These are phyloP conservation scores for Saguinus oedipus DNA, from an alignment of 2,797 vertebrate species.

Conservation along the genomic window DNA sequence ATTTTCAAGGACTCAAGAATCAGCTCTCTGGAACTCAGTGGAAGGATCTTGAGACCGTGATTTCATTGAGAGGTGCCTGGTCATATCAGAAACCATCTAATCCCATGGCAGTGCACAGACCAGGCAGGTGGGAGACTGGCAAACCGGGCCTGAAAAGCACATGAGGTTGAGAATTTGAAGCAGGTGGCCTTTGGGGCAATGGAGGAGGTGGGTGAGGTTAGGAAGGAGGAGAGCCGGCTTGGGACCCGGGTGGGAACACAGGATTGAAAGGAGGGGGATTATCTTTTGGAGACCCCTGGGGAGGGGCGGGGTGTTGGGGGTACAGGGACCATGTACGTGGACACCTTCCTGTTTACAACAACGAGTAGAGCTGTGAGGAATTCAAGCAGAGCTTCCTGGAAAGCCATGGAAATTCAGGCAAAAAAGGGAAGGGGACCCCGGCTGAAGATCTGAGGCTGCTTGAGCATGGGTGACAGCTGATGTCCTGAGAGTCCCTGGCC, in stretches of 20 bases:
- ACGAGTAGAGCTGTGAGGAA: neutral
- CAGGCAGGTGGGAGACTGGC: neutral
- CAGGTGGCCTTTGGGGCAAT: fast-evolving
- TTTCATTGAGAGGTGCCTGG: neutral
- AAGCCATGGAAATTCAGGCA: neutral
- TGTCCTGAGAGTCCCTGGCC: neutral
- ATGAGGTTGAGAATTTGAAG: neutral
- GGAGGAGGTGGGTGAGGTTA: neutral
- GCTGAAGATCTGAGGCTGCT: fast-evolving
- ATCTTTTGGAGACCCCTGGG: neutral
- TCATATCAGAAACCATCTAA: neutral
- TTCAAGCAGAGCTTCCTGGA: fast-evolving
- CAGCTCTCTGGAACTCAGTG: neutral
- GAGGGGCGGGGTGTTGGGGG: fast-evolving
- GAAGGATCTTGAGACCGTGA: neutral
- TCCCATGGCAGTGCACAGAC: fast-evolving
- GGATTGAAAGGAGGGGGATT: neutral
- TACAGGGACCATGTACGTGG: neutral
- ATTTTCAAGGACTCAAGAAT: neutral
- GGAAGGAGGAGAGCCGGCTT: neutral
- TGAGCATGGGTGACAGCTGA: neutral
- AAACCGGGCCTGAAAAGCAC: neutral
- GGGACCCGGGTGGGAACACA: neutral
- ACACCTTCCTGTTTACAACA: fast-evolving
- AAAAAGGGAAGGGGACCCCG: neutral